Evolutionary conservation across 2,113 vertebrate genomes (phyloP).

Genomic region (Caretta caretta): DNA sequence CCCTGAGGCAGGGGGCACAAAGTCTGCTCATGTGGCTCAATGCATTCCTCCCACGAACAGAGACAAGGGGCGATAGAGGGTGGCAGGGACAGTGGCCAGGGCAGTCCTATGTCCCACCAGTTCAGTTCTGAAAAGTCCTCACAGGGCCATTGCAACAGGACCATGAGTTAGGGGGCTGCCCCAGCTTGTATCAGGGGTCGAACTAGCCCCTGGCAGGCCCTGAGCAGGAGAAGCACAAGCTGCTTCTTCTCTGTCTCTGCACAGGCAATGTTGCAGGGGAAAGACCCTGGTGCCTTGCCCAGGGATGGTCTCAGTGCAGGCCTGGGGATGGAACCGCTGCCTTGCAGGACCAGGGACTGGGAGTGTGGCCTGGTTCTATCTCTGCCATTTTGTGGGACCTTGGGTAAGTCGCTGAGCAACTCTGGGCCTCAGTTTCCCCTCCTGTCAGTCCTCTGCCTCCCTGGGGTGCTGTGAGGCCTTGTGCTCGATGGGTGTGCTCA

Average conservation of each 20-base stretch:
- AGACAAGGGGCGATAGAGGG: not conserved
- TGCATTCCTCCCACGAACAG: not conserved
- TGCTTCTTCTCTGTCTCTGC: not conserved
- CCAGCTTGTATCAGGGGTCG: not conserved
- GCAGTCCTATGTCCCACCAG: not conserved
- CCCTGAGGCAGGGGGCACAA: no score
- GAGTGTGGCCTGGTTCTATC: not conserved
- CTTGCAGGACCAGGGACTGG: not conserved
- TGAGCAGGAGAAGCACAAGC: not conserved
- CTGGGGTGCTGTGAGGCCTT: not conserved
- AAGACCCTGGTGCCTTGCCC: not conserved
- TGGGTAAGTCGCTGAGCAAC: not conserved
- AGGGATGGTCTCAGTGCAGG: not conserved
- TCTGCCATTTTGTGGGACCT: not conserved
- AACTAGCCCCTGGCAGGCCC: not conserved
- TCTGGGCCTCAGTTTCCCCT: not conserved
- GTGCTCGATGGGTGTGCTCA: accelerated
- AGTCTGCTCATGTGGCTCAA: not conserved
- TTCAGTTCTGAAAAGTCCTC: not conserved
- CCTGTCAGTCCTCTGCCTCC: not conserved
- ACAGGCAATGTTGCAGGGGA: not conserved
- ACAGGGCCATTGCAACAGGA: not conserved
- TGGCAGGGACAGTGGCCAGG: not conserved
- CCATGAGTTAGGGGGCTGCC: accelerated
- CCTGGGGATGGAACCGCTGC: not conserved